Percentiles rank a stretch among this genome's conserved stretches.
Conservation (phyloP, 2,888 invertebrate genomes). For the Lordiphosa andalusiaca region DNA sequence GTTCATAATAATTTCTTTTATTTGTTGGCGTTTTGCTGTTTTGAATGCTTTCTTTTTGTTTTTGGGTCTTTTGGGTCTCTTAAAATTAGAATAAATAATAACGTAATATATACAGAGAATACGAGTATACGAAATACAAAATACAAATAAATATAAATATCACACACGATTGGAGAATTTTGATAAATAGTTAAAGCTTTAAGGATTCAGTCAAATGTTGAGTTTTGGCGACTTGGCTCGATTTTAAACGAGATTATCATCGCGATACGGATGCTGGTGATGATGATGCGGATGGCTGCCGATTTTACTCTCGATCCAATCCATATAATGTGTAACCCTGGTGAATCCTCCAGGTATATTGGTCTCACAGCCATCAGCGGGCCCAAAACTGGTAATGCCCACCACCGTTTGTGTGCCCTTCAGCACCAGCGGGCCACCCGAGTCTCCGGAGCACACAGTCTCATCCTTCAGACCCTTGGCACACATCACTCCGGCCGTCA, state of each 20-base stretch:
- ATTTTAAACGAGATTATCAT: constrained; percentile 54
- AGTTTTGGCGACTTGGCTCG: constrained; percentile 15
- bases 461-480: constrained; percentile 77
- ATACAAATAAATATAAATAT: constrained; percentile 56
- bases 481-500: constrained; percentile 76
- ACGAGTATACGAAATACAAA: constrained; percentile 44
- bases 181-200: constrained; percentile 37
- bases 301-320: constrained; percentile 78
- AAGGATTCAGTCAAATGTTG: constrained; percentile 58
- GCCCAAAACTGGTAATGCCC: constrained; percentile 79
- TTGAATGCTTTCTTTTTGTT: constrained; percentile 57
- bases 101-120: constrained; percentile 52
- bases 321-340: constrained; percentile 76
- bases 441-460: constrained; percentile 79
- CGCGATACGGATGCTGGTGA: constrained; percentile 40
- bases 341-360: constrained; percentile 79
- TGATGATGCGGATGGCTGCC: constrained; percentile 47
- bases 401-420: constrained; percentile 73
- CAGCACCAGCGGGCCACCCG: constrained; percentile 78
- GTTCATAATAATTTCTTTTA: constrained; percentile 42
- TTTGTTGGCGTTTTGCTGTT: constrained; percentile 35
- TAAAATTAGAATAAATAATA: constrained; percentile 67
- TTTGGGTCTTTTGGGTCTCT: constrained; percentile 31
- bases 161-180: constrained; percentile 59
- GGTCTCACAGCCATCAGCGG: constrained; percentile 76